Evolutionary conservation across 2,888 invertebrate species (phyloP), one percentile per base, ranked within the genome.

Genomic region (Archaeoteleia sp.): DNA sequence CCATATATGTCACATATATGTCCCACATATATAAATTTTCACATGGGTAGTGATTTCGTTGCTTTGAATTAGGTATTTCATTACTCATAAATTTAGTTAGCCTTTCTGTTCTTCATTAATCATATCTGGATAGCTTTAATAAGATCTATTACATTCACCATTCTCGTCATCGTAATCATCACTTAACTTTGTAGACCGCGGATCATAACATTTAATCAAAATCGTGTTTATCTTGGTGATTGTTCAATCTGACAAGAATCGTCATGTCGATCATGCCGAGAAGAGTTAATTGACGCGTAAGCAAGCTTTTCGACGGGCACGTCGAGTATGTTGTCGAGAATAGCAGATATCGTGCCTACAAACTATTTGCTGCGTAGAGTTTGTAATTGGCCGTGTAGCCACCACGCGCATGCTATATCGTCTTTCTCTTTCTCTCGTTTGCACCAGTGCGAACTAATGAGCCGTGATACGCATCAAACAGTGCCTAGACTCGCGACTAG

Each of bases 381-480:
- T 60, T 80, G 84, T 85, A 85, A 85, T 84, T 84, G 83, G 79
- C 77, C 79, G 73, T 83, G 83, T 80, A 78, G 74, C 74, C 71
- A 73, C 71, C 76, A 75, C 74, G 74, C 75, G 74, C 75, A 73
- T 74, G 74, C 73, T 72, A 73, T 75, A 71, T 72, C 67, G 68
- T 74, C 74, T 54, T 32, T 65, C 57, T 65, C 51, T 55, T 65
- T 73, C 73, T 74, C 74, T 77, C 75, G 76, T 81, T 82, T 79
- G 80, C 78, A 77, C 79, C 76, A 74, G 70, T 72, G 75, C 54
- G 75, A 80, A 82, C 82, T 84, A 84, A 84, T 84, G 84, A 83
- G 82, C 79, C 79, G 78, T 79, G 84, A 84, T 84, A 84, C 81
- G 76, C 82, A 84, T 84, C 84, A 78, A 78, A 80, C 81, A 82